These are phyloP conservation scores for Rostratula benghalensis DNA, from an alignment of 2,113 vertebrate species.

Conservation along the genomic window DNA sequence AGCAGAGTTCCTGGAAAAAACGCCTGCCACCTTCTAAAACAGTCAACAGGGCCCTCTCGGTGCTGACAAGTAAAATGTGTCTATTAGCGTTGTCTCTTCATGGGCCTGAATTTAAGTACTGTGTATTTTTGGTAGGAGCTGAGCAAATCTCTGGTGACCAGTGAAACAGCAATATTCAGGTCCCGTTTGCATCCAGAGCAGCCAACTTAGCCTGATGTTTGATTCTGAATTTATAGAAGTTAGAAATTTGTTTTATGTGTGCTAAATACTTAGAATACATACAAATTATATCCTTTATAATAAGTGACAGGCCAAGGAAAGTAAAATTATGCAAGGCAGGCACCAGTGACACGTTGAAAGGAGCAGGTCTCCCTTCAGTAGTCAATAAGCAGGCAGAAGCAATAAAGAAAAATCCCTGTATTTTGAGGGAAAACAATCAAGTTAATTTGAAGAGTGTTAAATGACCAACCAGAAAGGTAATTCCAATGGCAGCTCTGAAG, in stretches of 20 bases:
- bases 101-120: fast-evolving
- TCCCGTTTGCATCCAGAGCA: neutral
- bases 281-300: fast-evolving
- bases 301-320: neutral
- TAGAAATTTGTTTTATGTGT: neutral
- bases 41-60: neutral
- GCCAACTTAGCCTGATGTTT: neutral
- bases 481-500: neutral
- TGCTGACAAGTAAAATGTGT: neutral
- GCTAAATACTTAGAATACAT: neutral
- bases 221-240: neutral
- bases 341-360: too few relatives aligned
- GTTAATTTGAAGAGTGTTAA: neutral
- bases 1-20: neutral
- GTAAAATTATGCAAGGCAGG: neutral
- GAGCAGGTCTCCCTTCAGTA: neutral
- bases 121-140: neutral
- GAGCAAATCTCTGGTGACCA: neutral
- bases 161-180: neutral
- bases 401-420: neutral
- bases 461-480: neutral
- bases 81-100: fast-evolving
- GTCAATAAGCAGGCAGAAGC: neutral
- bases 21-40: neutral
- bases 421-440: neutral